Evolutionary conservation across 2,888 invertebrate species (phyloP), one percentile per base, ranked within the genome.

Genomic region (Acleris sparsana): DNA sequence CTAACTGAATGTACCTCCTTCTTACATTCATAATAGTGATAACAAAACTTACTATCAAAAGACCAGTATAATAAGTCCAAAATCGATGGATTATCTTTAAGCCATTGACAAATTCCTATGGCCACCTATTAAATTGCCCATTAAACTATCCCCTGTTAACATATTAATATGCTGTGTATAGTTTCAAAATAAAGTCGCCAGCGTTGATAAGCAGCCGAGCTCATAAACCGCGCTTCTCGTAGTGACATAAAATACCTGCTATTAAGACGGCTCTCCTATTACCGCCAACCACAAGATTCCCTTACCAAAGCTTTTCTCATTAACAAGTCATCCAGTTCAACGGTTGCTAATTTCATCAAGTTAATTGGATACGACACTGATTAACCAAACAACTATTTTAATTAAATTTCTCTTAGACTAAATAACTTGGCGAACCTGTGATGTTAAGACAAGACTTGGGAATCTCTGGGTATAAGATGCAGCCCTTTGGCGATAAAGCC

Each of bases 401-500:
- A 66, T 66, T 62, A 62, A 66, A 66, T 56, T 49, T 57, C 62
- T 60, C 55, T 62, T 33, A 59, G 64, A 57, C 53, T 49, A 62
- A 62, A 61, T 61, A 62, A 56, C 43, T 63, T 29, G 16, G 58
- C 29, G 51, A 44, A 59, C 64, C 63, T 63, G 63, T 29, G 49
- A 46, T 17, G 68, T 69, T 67, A 63, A 67, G 65, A 64, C 63
- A 52, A 62, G 68, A 55, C 70, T 59, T 70, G 63, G 60, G 73
- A 71, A 74, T 71, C 71, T 71, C 69, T 63, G 69, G 68, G 71
- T 67, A 63, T 82, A 86, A 89, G 89, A 89, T 90, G 88, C 89
- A 88, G 81, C 86, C 88, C 86, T 86, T 86, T 84, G 77, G 77
- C 79, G 92, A 92, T 92, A 92, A 89, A 79, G 76, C 80, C 80